Evolutionary conservation across 64 coral and sea anemone species (phyloP).

Genomic region (Stichodactyla mertensii): DNA sequence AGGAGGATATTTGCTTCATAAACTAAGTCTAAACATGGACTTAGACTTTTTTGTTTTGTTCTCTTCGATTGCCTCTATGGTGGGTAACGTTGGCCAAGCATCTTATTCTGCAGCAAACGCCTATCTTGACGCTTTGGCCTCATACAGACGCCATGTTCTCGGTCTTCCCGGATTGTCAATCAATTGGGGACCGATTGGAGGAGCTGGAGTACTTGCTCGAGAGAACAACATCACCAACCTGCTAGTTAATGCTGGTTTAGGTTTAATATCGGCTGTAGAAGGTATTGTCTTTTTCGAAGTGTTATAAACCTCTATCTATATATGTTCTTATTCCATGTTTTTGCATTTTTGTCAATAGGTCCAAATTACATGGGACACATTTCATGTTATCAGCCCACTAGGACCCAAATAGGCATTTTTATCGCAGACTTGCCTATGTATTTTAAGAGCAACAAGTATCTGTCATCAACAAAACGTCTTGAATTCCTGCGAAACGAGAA

Average conservation of each 20-base stretch:
- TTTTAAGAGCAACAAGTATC: constrained; percentile 1
- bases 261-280: constrained; percentile 26
- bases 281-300: constrained; percentile 19
- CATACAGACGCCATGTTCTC: constrained; percentile 51
- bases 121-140: constrained; percentile 52
- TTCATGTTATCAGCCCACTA: constrained; percentile 9
- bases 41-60: constrained; percentile 77
- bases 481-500: background rate
- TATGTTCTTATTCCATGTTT: too few relatives aligned
- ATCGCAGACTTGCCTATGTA: constrained; percentile 25
- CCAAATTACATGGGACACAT: constrained; percentile 24
- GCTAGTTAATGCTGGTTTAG: constrained; percentile 24
- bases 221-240: constrained; percentile 6
- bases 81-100: constrained; percentile 40
- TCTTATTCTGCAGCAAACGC: constrained; percentile 52
- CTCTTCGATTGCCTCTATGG: constrained; percentile 48
- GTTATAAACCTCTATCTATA: too few relatives aligned
- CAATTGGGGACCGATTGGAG: constrained; percentile 68
- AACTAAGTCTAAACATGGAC: constrained; percentile 49
- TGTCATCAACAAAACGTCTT: constrained; percentile 4
- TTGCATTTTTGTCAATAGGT: constrained; percentile 5
- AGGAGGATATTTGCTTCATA: constrained; percentile 55
- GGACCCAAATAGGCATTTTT: constrained; percentile 20
- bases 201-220: constrained; percentile 55
- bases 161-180: constrained; percentile 57